These are phyloP conservation scores for Motacilla alba DNA, from an alignment of 2,113 vertebrate species.

Conservation along the genomic window DNA sequence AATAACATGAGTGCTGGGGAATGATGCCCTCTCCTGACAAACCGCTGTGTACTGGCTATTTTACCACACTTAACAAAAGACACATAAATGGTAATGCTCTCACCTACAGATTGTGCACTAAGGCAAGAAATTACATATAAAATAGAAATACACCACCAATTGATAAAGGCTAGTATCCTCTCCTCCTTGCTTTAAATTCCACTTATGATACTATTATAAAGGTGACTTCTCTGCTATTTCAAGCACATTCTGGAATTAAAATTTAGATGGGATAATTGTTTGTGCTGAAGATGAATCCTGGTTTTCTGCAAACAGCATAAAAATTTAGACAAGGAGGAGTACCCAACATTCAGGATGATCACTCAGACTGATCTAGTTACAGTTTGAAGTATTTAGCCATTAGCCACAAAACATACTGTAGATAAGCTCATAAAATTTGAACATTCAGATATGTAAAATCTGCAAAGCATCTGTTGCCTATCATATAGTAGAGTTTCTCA, in stretches of 20 bases:
- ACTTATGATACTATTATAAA: not conserved
- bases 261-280: not conserved
- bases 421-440: not conserved
- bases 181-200: not conserved
- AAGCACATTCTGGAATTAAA: not conserved
- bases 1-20: accelerated
- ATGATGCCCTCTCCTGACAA: not conserved
- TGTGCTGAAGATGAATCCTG: not conserved
- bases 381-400: not conserved
- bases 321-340: not conserved
- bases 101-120: not conserved
- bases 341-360: not conserved
- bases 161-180: not conserved
- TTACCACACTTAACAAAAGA: not conserved
- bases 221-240: not conserved
- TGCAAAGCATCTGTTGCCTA: not conserved
- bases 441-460: not conserved
- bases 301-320: not conserved
- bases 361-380: not conserved
- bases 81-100: accelerated
- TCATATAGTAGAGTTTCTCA: not conserved
- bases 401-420: not conserved
- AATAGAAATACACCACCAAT: not conserved
- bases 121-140: not conserved
- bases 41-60: not conserved